A percentile compares a stretch with the other conserved stretches of the same genome.
Evolutionary conservation across 2,113 vertebrate species (phyloP).

Genomic region (Clinocottus analis): DNA sequence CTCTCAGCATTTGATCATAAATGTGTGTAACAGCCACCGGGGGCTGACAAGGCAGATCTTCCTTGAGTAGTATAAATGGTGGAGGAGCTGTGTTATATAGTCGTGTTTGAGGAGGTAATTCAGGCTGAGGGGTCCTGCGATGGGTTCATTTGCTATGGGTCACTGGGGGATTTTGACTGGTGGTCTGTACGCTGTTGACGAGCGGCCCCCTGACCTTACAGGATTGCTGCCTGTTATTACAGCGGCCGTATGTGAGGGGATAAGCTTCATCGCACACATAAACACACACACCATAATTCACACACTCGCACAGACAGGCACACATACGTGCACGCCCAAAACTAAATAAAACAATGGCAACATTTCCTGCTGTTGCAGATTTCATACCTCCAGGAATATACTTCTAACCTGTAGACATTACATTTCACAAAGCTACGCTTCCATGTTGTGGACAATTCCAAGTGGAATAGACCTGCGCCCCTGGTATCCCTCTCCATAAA

Average conservation of each 20-base stretch:
- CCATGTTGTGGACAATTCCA: conserved; percentile 12
- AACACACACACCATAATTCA: conserved; percentile 23
- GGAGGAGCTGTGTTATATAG: conserved; percentile 47
- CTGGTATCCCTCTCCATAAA: conserved; percentile 53
- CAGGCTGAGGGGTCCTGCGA: conserved; percentile 60
- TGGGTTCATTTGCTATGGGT: conserved; percentile 67
- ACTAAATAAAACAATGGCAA: neutral
- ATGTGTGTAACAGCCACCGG: conserved; percentile 58
- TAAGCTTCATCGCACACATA: conserved; percentile 26
- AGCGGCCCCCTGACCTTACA: conserved; percentile 62
- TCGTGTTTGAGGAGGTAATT: conserved; percentile 71
- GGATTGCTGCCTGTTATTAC: conserved; percentile 70
- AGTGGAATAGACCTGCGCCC: conserved; percentile 29
- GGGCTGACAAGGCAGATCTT: conserved; percentile 55
- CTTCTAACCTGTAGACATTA: neutral
- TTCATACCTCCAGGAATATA: neutral
- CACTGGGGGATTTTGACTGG: conserved; percentile 59
- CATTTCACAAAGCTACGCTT: conserved; percentile 13
- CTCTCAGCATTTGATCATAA: conserved; percentile 65
- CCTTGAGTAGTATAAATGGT: conserved; percentile 41
- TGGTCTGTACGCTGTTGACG: conserved; percentile 57
- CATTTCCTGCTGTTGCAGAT: neutral
- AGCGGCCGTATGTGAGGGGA: conserved; percentile 48
- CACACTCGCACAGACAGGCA: conserved; percentile 4
- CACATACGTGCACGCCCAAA: neutral